phyloP scores from a whole-genome alignment of 1,140 invertebrate species.

The Yoshiicerus persimilis region DNA sequence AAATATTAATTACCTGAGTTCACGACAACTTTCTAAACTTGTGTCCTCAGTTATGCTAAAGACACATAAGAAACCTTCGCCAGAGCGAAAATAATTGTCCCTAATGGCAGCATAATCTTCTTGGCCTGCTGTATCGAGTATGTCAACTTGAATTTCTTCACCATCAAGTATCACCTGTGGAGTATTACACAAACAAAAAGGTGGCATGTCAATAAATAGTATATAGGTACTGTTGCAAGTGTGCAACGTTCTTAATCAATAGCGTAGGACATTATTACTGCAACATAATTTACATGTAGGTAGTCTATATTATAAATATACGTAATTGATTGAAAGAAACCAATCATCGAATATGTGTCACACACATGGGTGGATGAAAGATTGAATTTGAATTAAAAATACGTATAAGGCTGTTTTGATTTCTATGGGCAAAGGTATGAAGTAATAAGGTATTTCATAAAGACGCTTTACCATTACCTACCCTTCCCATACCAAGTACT shows the following conservation, averaged over 20 bases:
- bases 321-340: not conserved
- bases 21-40: slow-evolving; percentile 96
- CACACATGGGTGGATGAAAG: not conserved
- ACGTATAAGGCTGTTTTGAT: not conserved
- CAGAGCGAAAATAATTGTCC: slow-evolving; percentile 99
- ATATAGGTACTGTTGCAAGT: not conserved
- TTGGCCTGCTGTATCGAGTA: slow-evolving; percentile 98
- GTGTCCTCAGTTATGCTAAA: slow-evolving; percentile 99
- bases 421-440: not conserved
- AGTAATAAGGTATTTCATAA: no score
- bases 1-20: slow-evolving; percentile 80
- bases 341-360: not conserved
- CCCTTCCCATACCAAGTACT: no score
- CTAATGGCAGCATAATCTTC: slow-evolving; percentile 98
- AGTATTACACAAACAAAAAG: not conserved
- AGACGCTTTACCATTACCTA: no score
- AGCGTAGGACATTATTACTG: no score
- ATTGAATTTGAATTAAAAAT: not conserved
- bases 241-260: not conserved
- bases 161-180: slow-evolving; percentile 75
- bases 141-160: slow-evolving; percentile 98
- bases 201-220: not conserved
- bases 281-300: no score
- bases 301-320: no score
- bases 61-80: slow-evolving; percentile 98